Evolutionary conservation across 2,797 vertebrate genomes (phyloP).

Genomic region (Cuculus canorus): DNA sequence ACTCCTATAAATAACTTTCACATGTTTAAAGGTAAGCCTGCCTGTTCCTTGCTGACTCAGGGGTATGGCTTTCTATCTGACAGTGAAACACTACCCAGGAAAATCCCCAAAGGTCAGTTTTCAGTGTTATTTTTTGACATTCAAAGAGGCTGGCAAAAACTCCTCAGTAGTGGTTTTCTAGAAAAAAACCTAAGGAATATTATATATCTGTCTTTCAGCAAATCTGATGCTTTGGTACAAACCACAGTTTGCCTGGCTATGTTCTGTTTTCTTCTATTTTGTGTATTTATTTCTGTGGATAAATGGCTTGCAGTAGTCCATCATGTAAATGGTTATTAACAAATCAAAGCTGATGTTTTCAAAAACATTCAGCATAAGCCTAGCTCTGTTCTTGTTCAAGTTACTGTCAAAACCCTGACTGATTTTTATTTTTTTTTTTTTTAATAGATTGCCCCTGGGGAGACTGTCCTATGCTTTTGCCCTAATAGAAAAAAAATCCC

Average conservation of each 20-base stretch:
- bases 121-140: conserved; percentile 29
- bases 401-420: background rate
- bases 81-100: conserved; percentile 35
- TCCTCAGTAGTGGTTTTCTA: conserved; percentile 42
- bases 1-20: conserved; percentile 25
- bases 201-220: conserved; percentile 49
- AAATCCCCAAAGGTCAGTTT: conserved; percentile 49
- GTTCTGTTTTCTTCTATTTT: conserved; percentile 38
- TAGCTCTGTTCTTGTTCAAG: background rate
- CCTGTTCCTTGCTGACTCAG: conserved; percentile 1
- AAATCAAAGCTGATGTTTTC: conserved; percentile 45
- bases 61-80: background rate
- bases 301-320: conserved; percentile 23
- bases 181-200: conserved; percentile 27
- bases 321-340: conserved; percentile 17
- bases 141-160: conserved; percentile 17
- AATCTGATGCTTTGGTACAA: conserved; percentile 43
- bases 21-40: conserved; percentile 23
- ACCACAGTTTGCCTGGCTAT: conserved; percentile 32
- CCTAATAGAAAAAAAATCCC: background rate
- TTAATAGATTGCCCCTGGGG: background rate
- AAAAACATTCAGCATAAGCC: background rate
- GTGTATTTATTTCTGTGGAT: conserved; percentile 29
- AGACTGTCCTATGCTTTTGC: background rate
- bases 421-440: background rate